These are phyloP conservation scores for Hemitrygon akajei DNA, from an alignment of 2,797 vertebrate species.

Conservation along the genomic window DNA sequence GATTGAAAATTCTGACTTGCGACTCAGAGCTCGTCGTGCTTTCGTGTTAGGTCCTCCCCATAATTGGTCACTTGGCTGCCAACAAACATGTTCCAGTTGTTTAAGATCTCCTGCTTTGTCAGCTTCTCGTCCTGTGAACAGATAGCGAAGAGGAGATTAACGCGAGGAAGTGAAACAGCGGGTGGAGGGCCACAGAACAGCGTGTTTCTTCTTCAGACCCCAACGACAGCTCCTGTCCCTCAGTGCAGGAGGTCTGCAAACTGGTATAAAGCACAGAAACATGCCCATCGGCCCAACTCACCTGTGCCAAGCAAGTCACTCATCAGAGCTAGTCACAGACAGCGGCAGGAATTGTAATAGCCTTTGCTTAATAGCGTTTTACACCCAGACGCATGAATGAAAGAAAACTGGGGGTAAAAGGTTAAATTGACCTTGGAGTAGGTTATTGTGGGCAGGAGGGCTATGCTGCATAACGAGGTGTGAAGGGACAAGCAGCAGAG, in stretches of 20 bases:
- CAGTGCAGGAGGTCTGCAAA: background rate
- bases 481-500: too few relatives aligned
- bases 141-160: background rate
- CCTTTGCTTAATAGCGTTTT: too few relatives aligned
- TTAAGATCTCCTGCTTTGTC: constrained; percentile 78
- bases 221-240: background rate
- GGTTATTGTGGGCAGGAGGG: too few relatives aligned
- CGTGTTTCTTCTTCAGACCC: background rate
- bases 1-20: background rate
- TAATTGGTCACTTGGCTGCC: constrained; percentile 90
- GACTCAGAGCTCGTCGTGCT: constrained; percentile 77
- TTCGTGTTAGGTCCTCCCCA: constrained; percentile 79
- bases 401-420: too few relatives aligned
- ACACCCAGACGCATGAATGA: too few relatives aligned
- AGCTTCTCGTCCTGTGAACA: constrained; percentile 70
- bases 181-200: background rate
- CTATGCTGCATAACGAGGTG: background rate
- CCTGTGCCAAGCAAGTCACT: background rate
- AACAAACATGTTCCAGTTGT: constrained; percentile 92
- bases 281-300: background rate
- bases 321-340: background rate
- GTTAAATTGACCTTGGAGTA: too few relatives aligned
- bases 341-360: too few relatives aligned
- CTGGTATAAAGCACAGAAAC: too few relatives aligned
- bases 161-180: background rate